Evolutionary conservation across 2,797 vertebrate species (phyloP).

Genomic region (Gallirallus australis): DNA sequence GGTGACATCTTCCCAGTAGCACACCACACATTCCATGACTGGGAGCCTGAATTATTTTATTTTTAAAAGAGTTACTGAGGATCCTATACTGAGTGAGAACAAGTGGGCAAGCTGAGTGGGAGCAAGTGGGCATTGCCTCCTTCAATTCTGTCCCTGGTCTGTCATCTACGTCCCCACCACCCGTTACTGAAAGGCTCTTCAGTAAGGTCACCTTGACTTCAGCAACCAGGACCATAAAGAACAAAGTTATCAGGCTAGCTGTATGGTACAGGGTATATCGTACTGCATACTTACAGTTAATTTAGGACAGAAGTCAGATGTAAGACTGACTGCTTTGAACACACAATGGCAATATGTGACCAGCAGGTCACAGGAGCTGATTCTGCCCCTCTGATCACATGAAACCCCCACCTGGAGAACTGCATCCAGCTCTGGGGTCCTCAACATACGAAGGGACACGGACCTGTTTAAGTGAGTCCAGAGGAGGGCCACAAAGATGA

Average conservation of each 20-base stretch:
- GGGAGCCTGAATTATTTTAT: background rate
- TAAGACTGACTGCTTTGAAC: background rate
- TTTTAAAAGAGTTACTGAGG: background rate
- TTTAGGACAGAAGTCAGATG: background rate
- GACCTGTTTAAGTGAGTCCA: no score
- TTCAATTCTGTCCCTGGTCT: background rate
- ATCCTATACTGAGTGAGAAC: background rate
- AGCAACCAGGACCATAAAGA: background rate
- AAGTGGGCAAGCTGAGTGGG: background rate
- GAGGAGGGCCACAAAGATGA: no score
- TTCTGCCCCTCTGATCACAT: no score
- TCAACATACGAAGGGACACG: no score
- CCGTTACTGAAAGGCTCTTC: background rate
- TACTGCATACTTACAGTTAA: background rate
- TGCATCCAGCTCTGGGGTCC: no score
- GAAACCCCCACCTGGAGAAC: no score
- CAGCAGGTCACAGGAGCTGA: no score
- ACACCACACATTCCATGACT: background rate
- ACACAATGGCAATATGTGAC: background rate
- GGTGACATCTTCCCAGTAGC: background rate
- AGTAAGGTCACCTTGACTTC: background rate
- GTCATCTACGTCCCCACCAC: background rate
- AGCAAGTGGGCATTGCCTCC: background rate
- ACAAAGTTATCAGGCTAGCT: background rate
- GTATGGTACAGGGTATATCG: accelerated